These are phyloP conservation scores for Acanthurus tractus DNA, from an alignment of 2,797 vertebrate genomes.

Conservation along the genomic window DNA sequence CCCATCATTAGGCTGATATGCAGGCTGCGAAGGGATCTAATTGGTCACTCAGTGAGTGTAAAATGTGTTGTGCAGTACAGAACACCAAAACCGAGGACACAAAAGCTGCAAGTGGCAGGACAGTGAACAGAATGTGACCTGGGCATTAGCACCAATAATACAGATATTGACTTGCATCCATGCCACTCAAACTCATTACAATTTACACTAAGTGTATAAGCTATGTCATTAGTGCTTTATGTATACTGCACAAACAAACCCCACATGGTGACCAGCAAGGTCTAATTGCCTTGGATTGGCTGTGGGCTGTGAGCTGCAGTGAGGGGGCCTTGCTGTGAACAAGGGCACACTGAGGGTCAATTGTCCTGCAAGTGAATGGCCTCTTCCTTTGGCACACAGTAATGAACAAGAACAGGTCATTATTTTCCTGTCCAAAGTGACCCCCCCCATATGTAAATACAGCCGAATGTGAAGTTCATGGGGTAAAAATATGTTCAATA, in stretches of 20 bases:
- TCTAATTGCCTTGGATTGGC: constrained; percentile 76
- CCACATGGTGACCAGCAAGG: constrained; percentile 45
- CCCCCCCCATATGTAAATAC: constrained; percentile 52
- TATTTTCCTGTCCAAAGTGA: constrained; percentile 76
- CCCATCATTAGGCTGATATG: constrained; percentile 74
- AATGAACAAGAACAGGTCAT: constrained; percentile 79
- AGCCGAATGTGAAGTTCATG: constrained; percentile 51
- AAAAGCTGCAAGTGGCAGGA: constrained; percentile 42
- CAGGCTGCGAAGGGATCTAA: constrained; percentile 73
- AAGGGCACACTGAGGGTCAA: constrained; percentile 81
- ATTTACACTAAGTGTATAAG: constrained; percentile 53
- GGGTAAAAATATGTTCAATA: constrained; percentile 55
- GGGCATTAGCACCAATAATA: constrained; percentile 27
- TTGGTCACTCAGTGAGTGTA: constrained; percentile 74
- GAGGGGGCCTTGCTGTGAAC: constrained; percentile 74
- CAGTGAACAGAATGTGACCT: constrained; percentile 42
- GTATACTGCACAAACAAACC: constrained; percentile 49
- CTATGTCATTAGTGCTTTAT: constrained; percentile 75
- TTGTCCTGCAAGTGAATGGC: constrained; percentile 76
- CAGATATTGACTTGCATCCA: constrained; percentile 35
- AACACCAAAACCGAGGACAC: constrained; percentile 36
- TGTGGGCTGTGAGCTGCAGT: constrained; percentile 62
- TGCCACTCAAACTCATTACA: constrained; percentile 3
- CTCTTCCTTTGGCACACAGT: constrained; percentile 76
- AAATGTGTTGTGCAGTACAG: constrained; percentile 64